Evolutionary conservation across 1,140 invertebrate genomes (phyloP).

Genomic region (Drosophila arawakana): DNA sequence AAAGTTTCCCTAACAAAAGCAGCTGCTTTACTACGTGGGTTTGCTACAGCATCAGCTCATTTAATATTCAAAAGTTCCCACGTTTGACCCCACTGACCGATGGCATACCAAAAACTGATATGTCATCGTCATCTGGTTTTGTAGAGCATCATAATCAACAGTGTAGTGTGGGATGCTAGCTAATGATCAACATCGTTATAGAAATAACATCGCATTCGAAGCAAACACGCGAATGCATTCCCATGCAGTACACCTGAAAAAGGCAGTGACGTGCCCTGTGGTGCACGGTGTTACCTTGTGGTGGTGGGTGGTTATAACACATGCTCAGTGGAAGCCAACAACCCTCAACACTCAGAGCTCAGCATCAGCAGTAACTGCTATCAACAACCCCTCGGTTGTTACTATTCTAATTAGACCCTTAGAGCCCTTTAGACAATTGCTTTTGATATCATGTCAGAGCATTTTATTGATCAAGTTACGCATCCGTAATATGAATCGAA

Average conservation of each 20-base stretch:
- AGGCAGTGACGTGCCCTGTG: neutral
- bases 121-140: slow-evolving; percentile 84
- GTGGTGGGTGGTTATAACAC: slow-evolving; percentile 48
- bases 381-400: slow-evolving; percentile 30
- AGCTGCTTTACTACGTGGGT: neutral
- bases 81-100: slow-evolving; percentile 45
- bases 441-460: slow-evolving; percentile 72
- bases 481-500: slow-evolving; percentile 81
- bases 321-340: slow-evolving; percentile 38
- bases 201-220: slow-evolving; percentile 66
- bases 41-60: slow-evolving; percentile 27
- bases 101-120: slow-evolving; percentile 57
- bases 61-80: slow-evolving; percentile 74
- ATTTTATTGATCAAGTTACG: slow-evolving; percentile 84
- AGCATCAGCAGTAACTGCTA: slow-evolving; percentile 34
- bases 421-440: slow-evolving; percentile 18
- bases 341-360: slow-evolving; percentile 18
- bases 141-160: slow-evolving; percentile 67
- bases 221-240: slow-evolving; percentile 74
- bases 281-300: neutral
- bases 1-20: slow-evolving; percentile 25
- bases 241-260: slow-evolving; percentile 77
- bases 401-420: slow-evolving; percentile 70
- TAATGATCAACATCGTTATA: slow-evolving; percentile 54
- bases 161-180: slow-evolving; percentile 12